phyloP scores from a whole-genome alignment of 2,888 invertebrate species.

The Minunthozetes semirufus region DNA sequence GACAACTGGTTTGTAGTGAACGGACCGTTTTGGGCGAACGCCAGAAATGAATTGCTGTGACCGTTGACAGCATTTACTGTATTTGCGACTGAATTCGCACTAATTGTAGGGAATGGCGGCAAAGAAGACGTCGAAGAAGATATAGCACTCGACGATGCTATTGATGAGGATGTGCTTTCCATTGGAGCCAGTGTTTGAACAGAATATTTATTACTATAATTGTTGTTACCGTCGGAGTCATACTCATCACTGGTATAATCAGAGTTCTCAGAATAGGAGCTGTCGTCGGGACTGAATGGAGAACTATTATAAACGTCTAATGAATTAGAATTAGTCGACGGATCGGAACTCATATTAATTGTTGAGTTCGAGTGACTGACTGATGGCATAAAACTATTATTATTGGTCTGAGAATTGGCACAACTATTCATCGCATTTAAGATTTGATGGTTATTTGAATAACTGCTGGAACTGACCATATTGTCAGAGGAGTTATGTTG shows the following conservation, averaged over 20 bases:
- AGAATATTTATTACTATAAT: neutral
- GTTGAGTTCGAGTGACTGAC: conserved; percentile 6
- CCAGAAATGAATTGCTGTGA: conserved; percentile 8
- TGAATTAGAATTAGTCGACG: conserved; percentile 42
- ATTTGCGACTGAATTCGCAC: neutral
- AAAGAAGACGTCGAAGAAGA: conserved; percentile 24
- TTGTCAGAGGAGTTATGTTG: conserved; percentile 14
- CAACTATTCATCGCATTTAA: neutral
- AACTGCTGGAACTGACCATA: conserved; percentile 32
- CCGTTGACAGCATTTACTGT: neutral
- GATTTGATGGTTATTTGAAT: conserved; percentile 18
- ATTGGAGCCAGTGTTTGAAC: conserved; percentile 12
- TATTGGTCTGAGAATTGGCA: conserved; percentile 36
- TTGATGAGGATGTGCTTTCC: conserved; percentile 19
- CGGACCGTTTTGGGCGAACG: conserved; percentile 22
- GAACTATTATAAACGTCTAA: conserved; percentile 44
- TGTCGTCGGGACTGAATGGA: conserved; percentile 47
- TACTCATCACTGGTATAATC: conserved; percentile 47
- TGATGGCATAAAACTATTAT: conserved; percentile 23
- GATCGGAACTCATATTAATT: conserved; percentile 16
- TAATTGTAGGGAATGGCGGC: conserved; percentile 36
- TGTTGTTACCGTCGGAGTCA: conserved; percentile 38
- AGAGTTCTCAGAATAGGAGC: conserved; percentile 48
- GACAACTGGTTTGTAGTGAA: conserved; percentile 18
- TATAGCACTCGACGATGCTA: conserved; percentile 15